These are phyloP conservation scores for Rhagologus leucostigma DNA, from an alignment of 2,113 vertebrate genomes.

Conservation along the genomic window DNA sequence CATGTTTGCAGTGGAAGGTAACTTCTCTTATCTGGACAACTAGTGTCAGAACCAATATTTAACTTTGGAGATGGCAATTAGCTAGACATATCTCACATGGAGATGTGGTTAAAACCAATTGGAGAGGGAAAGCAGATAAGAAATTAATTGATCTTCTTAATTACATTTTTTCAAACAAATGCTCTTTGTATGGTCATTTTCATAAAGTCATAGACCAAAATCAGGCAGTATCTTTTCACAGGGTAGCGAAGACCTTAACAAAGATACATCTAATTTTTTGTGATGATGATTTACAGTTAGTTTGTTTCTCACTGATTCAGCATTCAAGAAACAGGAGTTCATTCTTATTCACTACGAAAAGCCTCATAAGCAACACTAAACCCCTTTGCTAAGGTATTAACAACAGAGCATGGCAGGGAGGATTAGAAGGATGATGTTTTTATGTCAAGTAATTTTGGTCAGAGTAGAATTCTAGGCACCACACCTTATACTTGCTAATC, in stretches of 20 bases:
- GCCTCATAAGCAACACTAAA: not conserved
- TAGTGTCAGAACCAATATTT: not conserved
- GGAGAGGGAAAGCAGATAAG: not conserved
- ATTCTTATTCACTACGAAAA: not conserved
- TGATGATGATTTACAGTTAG: not conserved
- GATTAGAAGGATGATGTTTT: not conserved
- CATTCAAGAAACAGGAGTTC: not conserved
- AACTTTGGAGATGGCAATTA: not conserved
- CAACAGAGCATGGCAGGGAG: not conserved
- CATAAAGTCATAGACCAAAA: not conserved
- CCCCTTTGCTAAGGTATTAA: not conserved
- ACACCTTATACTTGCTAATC: not conserved
- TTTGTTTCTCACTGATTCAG: not conserved
- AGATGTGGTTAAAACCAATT: not conserved
- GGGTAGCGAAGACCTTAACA: not conserved
- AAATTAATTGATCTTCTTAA: not conserved
- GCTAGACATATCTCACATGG: not conserved
- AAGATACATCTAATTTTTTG: not conserved
- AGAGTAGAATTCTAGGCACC: not conserved
- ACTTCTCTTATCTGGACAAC: not conserved
- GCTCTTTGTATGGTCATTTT: not conserved
- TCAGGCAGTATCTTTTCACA: not conserved
- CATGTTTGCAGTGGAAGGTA: not conserved
- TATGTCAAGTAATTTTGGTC: not conserved
- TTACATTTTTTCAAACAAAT: not conserved